phyloP scores from a whole-genome alignment of 2,113 vertebrate species.

The Nanorana parkeri region DNA sequence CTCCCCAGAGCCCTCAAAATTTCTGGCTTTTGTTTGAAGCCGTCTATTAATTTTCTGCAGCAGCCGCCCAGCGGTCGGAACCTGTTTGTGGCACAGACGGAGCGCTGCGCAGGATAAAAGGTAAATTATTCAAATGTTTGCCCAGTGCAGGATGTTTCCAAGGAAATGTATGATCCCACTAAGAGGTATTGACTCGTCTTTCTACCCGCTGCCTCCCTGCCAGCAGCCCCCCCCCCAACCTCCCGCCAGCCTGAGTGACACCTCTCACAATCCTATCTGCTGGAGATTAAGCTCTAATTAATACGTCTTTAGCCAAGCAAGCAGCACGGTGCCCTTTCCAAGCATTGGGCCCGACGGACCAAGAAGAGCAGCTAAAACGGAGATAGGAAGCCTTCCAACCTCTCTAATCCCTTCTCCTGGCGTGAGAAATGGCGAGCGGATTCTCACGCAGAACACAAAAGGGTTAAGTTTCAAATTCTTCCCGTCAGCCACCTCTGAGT shows the following conservation, averaged over 20 bases:
- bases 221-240: slow-evolving; percentile 17
- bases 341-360: not conserved
- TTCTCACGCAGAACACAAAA: not conserved
- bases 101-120: slow-evolving; percentile 33
- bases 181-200: slow-evolving; percentile 50
- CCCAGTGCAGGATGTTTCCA: slow-evolving; percentile 44
- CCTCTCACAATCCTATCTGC: slow-evolving; percentile 52
- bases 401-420: slow-evolving; percentile 2
- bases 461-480: not conserved
- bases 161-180: slow-evolving; percentile 41
- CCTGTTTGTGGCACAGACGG: slow-evolving; percentile 13
- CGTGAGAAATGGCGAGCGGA: not conserved
- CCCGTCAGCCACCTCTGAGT: not conserved
- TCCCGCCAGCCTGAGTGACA: slow-evolving; percentile 43
- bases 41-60: slow-evolving; percentile 30
- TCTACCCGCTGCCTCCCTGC: slow-evolving; percentile 42
- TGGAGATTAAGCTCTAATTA: slow-evolving; percentile 64
- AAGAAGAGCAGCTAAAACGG: not conserved
- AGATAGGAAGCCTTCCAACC: not conserved
- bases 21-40: slow-evolving; percentile 28
- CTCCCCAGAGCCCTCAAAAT: not conserved
- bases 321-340: slow-evolving; percentile 41
- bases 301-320: slow-evolving; percentile 44
- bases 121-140: slow-evolving; percentile 57
- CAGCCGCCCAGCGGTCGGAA: not conserved